Percentiles rank a stretch among this genome's conserved stretches.
These are phyloP conservation scores for Lepus americanus DNA, from an alignment of 2,113 vertebrate genomes.

Conservation along the genomic window DNA sequence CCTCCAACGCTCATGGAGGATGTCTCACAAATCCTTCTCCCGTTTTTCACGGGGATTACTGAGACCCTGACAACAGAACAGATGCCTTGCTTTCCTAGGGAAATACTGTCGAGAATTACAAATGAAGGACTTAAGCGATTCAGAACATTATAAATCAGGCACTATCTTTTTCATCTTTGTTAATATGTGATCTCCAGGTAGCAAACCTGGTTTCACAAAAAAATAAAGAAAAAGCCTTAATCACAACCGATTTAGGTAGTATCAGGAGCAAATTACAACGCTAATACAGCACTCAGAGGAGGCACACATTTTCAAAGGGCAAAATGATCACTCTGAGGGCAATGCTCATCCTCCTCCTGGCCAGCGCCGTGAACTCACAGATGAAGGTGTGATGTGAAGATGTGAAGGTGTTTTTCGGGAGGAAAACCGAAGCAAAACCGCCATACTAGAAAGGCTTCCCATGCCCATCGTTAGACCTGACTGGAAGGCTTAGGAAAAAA, in stretches of 20 bases:
- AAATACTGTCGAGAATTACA: conserved; percentile 48
- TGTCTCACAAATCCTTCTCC: not conserved
- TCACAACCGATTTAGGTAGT: conserved; percentile 63
- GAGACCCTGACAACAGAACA: conserved; percentile 39
- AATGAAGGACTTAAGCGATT: conserved; percentile 26
- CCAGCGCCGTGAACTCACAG: not conserved
- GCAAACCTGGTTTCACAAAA: conserved; percentile 36
- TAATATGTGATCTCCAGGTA: conserved; percentile 50
- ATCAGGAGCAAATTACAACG: conserved; percentile 72
- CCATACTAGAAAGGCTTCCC: not conserved
- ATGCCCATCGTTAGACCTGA: not conserved
- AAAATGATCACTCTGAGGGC: conserved; percentile 57
- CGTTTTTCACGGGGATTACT: conserved; percentile 50
- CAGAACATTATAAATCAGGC: conserved; percentile 52
- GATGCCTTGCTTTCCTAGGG: not conserved
- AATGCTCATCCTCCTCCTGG: not conserved
- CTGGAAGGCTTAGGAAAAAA: not conserved
- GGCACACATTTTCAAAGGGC: conserved; percentile 53
- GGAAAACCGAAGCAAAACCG: not conserved
- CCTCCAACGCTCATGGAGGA: not conserved
- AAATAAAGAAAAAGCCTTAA: conserved; percentile 57
- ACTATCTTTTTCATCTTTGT: conserved; percentile 58
- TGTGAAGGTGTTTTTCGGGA: not conserved
- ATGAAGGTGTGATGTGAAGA: too few relatives aligned
- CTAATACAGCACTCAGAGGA: conserved; percentile 56